Base-by-base conservation (phyloP, 2,113 vertebrate genomes). In the Pelvicachromis taeniatus region DNA sequence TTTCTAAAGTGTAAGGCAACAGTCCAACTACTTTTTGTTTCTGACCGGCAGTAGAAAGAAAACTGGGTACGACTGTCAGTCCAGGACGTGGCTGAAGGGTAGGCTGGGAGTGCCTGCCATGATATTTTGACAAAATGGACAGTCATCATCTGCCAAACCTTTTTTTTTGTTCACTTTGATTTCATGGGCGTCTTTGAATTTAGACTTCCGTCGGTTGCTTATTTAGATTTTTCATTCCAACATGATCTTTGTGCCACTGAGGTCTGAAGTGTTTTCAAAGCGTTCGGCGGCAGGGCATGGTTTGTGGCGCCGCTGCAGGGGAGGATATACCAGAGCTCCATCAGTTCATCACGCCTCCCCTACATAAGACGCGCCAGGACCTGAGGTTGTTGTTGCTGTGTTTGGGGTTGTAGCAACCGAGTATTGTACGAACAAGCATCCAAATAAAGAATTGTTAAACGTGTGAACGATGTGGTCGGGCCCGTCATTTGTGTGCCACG, bases 191-290 rank as follows among this genome's bases (percentile, higher is more conserved):
- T 59, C 56, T 59, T 29, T 19, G 56, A 59, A 59, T 59, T 33
- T 16, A 59, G 10, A 19, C 56, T 14, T 33, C 56, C 31, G 56
- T 33, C 1, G 2, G 1, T 59, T 59, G 29, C 16, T 59, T 4
- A 59, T 59, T 0, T 59, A 0, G 17, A 59, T 59, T 59, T 31
- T 26, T 58, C 8, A 17, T 31, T 0, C 29, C 29, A 2, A 59
- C 0, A 0, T 31, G 31, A 31, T 59, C 5, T 59, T 33, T 59
- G 19, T 0, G 3, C 29, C 3, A 33, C 19, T n/a, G 58, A 61
- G 9, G 21, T 23, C 53, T 23, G n/a, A 23, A 12, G 53, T 21
- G 53, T 54, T 54, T 54, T 21, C n/a, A 21, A 54, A 54, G 53
- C 21, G 53, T 26, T 26, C 26, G 26, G 26, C 3, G 26, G n/a